phyloP scores from a whole-genome alignment of 2,888 invertebrate genomes.

The Drosophila monieri region DNA sequence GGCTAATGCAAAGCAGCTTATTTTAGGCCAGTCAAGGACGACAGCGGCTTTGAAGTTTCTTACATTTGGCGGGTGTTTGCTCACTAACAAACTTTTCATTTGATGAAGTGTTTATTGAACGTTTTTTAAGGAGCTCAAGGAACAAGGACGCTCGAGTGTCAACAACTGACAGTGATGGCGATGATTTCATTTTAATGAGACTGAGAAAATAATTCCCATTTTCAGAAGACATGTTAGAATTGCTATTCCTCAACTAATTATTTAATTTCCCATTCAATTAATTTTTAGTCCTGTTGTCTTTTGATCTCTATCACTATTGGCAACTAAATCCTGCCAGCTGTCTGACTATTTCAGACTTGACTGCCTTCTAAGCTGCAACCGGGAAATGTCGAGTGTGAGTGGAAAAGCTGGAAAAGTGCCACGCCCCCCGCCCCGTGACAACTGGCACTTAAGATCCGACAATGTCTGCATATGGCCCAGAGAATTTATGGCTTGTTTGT shows the following conservation, averaged over 20 bases:
- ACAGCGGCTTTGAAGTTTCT: conserved; percentile 50
- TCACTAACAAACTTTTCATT: conserved; percentile 18
- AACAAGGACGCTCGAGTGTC: neutral
- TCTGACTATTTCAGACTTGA: conserved; percentile 6
- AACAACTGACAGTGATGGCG: conserved; percentile 11
- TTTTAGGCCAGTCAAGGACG: neutral
- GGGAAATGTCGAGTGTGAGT: conserved; percentile 9
- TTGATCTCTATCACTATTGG: conserved; percentile 7
- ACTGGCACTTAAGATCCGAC: conserved; percentile 40
- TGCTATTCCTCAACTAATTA: neutral
- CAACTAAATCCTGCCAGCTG: conserved; percentile 27
- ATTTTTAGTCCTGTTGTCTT: neutral
- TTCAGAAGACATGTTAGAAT: neutral
- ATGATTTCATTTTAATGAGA: neutral
- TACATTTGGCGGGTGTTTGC: conserved; percentile 39
- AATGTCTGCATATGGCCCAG: conserved; percentile 41
- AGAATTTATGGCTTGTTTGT: conserved; percentile 56
- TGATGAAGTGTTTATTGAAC: conserved; percentile 17
- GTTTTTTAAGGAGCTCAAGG: conserved; percentile 1
- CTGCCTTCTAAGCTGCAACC: conserved; percentile 15
- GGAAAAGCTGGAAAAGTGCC: conserved; percentile 6
- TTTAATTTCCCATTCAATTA: neutral
- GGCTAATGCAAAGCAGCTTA: conserved; percentile 39
- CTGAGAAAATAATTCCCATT: neutral
- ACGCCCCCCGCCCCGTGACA: conserved; percentile 13